Evolutionary conservation across 2,888 invertebrate genomes (phyloP), one percentile per base, ranked within the genome.

Genomic region (Zootermopsis nevadensis): DNA sequence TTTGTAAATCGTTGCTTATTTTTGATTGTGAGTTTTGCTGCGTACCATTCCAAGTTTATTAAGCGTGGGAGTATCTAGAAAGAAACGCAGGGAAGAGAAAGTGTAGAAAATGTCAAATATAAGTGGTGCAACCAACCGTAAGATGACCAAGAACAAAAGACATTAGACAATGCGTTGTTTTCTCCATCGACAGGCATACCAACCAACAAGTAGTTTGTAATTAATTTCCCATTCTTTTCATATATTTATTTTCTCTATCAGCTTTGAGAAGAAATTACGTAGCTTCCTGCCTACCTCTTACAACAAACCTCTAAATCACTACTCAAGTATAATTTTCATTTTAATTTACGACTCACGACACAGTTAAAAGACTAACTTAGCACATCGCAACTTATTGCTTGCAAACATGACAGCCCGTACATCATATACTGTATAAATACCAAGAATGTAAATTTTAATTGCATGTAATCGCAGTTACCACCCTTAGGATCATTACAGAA

Each of bases 81-180:
- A 38, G 38, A 38, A 38, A 38, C 6, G 12, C 8, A n/a, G 22
- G 27, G 22, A 27, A 27, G 12, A 27, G 66, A 27, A 66, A 27
- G 27, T n/a, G 30, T 30, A 66, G 30, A 27, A 66, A n/a, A n/a
- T 30, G 19, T 66, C 66, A 66, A 66, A 66, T n/a, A 66, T 15
- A 66, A 66, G n/a, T 66, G 66, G 66, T 66, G 66, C n/a, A 66
- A 66, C 66, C 60, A 60, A n/a, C 60, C 12, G 19, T 30, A 66
- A 66, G 66, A 30, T 27, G 66, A 12, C 69, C 33, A 69, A 22
- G 69, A 69, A 69, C 31, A 69, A 69, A 22, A 69, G 69, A 22
- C 24, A 22, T 31, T 6, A 69, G 31, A 69, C 30, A 22, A 33
- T 69, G 12, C 7, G 33, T 69, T 69, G 33, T 69, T 69, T 66